These are phyloP conservation scores for Lepidostoma basale DNA, from an alignment of 1,140 invertebrate species.

Conservation along the genomic window DNA sequence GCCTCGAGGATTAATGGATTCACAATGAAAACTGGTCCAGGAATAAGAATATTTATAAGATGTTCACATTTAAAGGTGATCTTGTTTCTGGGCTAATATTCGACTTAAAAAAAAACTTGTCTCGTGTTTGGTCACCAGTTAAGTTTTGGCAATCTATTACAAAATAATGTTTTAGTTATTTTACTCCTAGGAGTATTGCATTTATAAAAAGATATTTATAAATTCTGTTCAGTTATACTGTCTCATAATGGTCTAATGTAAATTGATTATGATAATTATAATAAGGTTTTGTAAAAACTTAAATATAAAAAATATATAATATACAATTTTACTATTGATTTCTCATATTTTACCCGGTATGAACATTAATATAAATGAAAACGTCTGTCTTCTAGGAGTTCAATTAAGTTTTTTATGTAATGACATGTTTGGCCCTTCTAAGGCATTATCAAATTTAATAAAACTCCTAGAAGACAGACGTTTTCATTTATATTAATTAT, in stretches of 20 bases:
- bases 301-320: too few relatives aligned
- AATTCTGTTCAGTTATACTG: not conserved
- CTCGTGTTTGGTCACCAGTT: not conserved
- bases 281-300: too few relatives aligned
- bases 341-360: too few relatives aligned
- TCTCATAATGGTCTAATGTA: not conserved
- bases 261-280: not conserved
- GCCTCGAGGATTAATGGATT: constrained; percentile 11
- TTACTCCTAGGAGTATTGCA: not conserved
- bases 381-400: too few relatives aligned
- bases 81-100: constrained; percentile 31
- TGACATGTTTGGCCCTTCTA: too few relatives aligned
- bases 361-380: too few relatives aligned
- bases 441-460: too few relatives aligned
- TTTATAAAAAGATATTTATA: not conserved
- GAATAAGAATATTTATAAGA: constrained; percentile 31
- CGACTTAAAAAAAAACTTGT: constrained; percentile 6
- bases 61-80: constrained; percentile 45
- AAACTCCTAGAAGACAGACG: too few relatives aligned
- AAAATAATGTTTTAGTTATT: not conserved
- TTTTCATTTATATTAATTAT: too few relatives aligned
- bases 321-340: too few relatives aligned
- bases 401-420: too few relatives aligned
- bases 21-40: constrained; percentile 27
- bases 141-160: not conserved